A percentile compares a stretch with the other conserved stretches of the same genome.
These are phyloP conservation scores for Chionomys nivalis DNA, from an alignment of 2,113 vertebrate genomes.

Conservation along the genomic window DNA sequence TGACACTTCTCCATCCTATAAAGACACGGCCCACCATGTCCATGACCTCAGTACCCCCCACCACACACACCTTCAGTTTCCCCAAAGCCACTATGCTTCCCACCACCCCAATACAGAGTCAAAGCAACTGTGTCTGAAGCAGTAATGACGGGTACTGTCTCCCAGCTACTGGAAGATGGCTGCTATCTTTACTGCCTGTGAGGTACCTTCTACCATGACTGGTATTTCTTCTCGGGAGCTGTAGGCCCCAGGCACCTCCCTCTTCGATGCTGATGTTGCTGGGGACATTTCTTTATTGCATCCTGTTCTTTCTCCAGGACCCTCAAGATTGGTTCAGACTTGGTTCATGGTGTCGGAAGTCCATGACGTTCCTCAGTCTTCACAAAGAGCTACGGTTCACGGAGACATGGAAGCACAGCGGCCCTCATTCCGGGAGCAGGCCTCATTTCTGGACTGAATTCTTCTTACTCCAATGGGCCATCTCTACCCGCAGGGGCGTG, in stretches of 20 bases:
- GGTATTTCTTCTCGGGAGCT: not conserved
- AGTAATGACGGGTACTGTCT: not conserved
- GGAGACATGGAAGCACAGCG: not conserved
- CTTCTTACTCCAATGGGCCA: not conserved
- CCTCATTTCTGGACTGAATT: not conserved
- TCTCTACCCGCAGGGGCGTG: not conserved
- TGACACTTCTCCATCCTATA: not conserved
- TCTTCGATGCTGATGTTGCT: not conserved
- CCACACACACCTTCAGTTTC: not conserved
- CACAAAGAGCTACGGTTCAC: not conserved
- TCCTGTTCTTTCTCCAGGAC: not conserved
- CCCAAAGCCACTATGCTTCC: not conserved
- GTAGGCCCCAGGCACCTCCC: not conserved
- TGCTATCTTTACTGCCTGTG: not conserved
- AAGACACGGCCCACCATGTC: not conserved
- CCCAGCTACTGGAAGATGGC: not conserved
- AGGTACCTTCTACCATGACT: not conserved
- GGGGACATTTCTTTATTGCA: fast-evolving
- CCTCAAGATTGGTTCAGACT: not conserved
- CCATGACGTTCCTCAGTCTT: not conserved
- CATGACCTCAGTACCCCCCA: not conserved
- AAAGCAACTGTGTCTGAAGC: not conserved
- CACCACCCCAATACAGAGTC: not conserved
- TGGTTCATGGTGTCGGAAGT: not conserved
- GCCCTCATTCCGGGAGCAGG: not conserved